Conservation (phyloP, 2,113 vertebrate species). For the Charadrius vociferus region DNA sequence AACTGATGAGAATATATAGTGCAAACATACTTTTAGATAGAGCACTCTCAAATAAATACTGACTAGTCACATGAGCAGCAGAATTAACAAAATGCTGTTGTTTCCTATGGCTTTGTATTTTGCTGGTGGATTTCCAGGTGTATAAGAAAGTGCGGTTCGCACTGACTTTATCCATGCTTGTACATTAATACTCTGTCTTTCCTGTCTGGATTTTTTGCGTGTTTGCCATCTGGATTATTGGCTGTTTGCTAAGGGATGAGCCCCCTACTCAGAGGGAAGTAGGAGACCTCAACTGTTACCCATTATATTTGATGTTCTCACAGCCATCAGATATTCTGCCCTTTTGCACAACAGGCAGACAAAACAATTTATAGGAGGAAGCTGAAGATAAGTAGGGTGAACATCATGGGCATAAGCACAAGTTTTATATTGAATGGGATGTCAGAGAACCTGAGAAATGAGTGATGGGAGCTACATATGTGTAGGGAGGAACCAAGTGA, state of each 20-base stretch:
- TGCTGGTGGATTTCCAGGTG: not conserved
- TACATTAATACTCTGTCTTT: not conserved
- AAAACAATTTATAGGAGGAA: not conserved
- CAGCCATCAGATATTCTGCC: not conserved
- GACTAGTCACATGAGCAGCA: not conserved
- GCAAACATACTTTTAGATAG: not conserved
- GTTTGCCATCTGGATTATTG: not conserved
- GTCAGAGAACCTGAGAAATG: not conserved
- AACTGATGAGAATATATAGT: not conserved
- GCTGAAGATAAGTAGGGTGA: not conserved
- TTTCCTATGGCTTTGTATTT: not conserved
- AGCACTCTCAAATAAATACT: not conserved
- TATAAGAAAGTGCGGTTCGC: not conserved
- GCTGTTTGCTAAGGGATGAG: not conserved
- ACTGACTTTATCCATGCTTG: not conserved
- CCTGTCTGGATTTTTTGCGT: not conserved
- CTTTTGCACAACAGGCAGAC: not conserved
- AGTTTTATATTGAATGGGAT: not conserved
- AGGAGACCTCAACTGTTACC: not conserved
- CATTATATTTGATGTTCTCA: not conserved
- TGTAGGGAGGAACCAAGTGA: not conserved
- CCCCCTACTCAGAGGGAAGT: not conserved
- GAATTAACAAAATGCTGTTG: not conserved
- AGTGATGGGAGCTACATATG: accelerated
- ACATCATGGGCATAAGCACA: not conserved